These are phyloP conservation scores for Neoniphon sammara DNA, from an alignment of 2,797 vertebrate species.

Conservation along the genomic window DNA sequence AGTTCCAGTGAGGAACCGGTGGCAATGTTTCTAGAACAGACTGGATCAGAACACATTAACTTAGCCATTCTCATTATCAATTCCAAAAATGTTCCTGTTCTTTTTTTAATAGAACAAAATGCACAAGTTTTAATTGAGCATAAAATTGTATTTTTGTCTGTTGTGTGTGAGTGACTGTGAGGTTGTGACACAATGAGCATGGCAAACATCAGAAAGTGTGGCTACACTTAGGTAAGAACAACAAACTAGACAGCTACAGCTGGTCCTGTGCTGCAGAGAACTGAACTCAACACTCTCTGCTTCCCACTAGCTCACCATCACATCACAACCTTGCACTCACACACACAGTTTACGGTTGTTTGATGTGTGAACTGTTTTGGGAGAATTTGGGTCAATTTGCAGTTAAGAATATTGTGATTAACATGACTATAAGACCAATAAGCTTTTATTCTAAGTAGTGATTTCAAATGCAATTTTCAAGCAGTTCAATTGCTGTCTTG, in stretches of 20 bases:
- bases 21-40: background rate
- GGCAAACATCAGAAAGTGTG: slow-evolving; percentile 17
- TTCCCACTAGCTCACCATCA: too few relatives aligned
- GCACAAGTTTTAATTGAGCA: background rate
- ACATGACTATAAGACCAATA: background rate
- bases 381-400: too few relatives aligned
- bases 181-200: slow-evolving; percentile 21
- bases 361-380: background rate
- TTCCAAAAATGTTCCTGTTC: too few relatives aligned
- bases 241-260: too few relatives aligned
- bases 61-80: background rate
- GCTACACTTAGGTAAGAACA: background rate
- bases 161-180: slow-evolving; percentile 44
- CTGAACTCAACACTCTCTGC: background rate
- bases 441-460: background rate
- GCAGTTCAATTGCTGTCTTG: too few relatives aligned
- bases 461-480: background rate
- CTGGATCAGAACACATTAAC: background rate
- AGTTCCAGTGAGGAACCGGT: slow-evolving; percentile 8
- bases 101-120: background rate
- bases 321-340: background rate
- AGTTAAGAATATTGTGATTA: background rate
- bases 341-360: background rate
- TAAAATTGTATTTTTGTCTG: background rate
- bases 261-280: too few relatives aligned